phyloP scores from a whole-genome alignment of 1,140 invertebrate genomes.

The Drepana arcuata region DNA sequence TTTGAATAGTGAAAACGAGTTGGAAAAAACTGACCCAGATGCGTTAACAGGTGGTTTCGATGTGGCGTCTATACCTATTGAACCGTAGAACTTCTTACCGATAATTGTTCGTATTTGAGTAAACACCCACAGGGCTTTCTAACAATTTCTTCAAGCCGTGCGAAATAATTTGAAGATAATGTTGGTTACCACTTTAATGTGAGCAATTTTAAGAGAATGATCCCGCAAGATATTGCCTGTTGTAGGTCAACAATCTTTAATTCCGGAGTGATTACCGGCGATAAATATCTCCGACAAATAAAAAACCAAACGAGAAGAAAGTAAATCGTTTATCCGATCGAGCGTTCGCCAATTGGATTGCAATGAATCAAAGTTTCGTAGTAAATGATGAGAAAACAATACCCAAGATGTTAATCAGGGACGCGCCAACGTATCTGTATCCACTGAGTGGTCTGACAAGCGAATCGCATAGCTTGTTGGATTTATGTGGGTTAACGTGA shows the following conservation, averaged over 20 bases:
- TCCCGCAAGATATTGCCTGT: too few species aligned
- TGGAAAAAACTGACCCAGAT: conserved; percentile 44
- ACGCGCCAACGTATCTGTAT: conserved; percentile 30
- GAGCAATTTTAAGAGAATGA: too few species aligned
- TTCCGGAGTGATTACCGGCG: conserved; percentile 8
- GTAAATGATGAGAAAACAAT: conserved; percentile 43
- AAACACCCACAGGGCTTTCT: too few species aligned
- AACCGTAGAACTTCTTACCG: conserved; percentile 31
- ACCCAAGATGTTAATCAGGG: conserved; percentile 27
- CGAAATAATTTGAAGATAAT: conserved; percentile 8
- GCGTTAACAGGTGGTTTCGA: conserved; percentile 27
- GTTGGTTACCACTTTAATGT: too few species aligned
- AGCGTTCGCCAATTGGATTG: conserved; percentile 20
- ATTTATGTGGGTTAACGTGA: too few species aligned
- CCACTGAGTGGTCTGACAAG: conserved; percentile 15
- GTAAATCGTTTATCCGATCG: conserved; percentile 24
- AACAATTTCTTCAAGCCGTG: too few species aligned
- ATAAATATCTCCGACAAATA: conserved; percentile 13
- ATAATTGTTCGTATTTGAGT: conserved; percentile 13
- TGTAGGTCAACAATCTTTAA: conserved; percentile 14
- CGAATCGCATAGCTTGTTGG: too few species aligned
- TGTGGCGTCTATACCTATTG: conserved; percentile 18
- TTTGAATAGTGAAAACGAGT: conserved; percentile 42
- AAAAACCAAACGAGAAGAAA: conserved; percentile 25
- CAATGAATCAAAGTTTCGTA: conserved; percentile 29